Conservation (phyloP, 2,113 vertebrate species). For the Sterrhoptilus dennistouni region DNA sequence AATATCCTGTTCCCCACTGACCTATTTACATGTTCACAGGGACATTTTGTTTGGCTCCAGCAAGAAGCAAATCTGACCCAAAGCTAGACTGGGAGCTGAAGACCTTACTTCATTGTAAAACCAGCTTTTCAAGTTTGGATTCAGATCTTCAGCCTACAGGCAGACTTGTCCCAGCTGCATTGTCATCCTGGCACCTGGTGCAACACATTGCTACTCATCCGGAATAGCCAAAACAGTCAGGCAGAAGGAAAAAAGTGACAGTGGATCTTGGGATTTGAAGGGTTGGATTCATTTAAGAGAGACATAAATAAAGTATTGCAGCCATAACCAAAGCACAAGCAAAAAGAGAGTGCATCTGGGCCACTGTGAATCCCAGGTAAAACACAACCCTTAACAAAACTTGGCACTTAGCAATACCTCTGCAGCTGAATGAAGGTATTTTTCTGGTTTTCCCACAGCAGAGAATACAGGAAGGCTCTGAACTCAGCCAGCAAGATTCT, state of each 20-base stretch:
- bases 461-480: background rate
- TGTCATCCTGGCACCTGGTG: background rate
- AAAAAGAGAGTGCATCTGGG: background rate
- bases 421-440: background rate
- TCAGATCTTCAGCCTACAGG: background rate
- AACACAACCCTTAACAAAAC: background rate
- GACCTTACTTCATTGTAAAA: background rate
- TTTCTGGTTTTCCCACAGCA: background rate
- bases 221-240: background rate
- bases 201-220: background rate
- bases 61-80: background rate
- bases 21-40: background rate
- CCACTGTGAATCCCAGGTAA: background rate
- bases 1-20: background rate
- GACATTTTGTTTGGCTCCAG: background rate
- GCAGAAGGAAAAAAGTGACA: background rate
- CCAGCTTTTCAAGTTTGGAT: constrained; percentile 12
- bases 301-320: background rate
- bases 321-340: background rate
- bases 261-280: background rate
- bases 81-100: background rate
- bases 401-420: background rate
- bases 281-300: background rate
- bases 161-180: background rate
- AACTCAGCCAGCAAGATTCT: background rate